phyloP scores from a whole-genome alignment of 2,888 invertebrate species.

The Germaria angustata region DNA sequence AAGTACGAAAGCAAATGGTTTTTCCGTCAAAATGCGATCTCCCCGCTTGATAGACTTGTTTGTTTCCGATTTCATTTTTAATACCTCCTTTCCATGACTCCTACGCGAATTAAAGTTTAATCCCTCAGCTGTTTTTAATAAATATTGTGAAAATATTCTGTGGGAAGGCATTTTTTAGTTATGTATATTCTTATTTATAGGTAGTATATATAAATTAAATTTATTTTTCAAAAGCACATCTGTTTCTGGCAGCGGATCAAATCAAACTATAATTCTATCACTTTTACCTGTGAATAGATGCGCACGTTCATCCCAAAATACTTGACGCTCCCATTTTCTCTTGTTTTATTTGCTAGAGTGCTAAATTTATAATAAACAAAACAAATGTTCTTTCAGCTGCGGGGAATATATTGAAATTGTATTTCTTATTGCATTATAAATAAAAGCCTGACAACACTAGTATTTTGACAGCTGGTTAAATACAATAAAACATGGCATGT shows the following conservation, averaged over 20 bases:
- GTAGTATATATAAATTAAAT: background rate
- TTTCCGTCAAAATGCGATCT: slow-evolving; percentile 85
- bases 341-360: slow-evolving; percentile 10
- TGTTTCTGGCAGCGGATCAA: slow-evolving; percentile 48
- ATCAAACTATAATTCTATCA: slow-evolving; percentile 41
- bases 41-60: slow-evolving; percentile 80
- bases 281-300: slow-evolving; percentile 56
- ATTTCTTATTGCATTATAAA: slow-evolving; percentile 37
- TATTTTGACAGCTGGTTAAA: background rate
- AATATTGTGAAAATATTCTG: slow-evolving; percentile 54
- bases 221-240: slow-evolving; percentile 14
- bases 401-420: background rate
- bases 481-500: background rate
- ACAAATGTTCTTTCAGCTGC: background rate
- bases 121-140: slow-evolving; percentile 40
- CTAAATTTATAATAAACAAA: slow-evolving; percentile 53
- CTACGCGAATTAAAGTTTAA: slow-evolving; percentile 16
- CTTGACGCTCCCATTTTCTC: slow-evolving; percentile 33
- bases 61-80: slow-evolving; percentile 56
- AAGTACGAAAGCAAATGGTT: slow-evolving; percentile 88
- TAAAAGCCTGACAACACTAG: background rate
- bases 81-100: background rate
- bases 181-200: background rate
- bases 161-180: slow-evolving; percentile 54
- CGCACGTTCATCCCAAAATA: slow-evolving; percentile 39